These are phyloP conservation scores for Acanthosoma haemorrhoidale DNA, from an alignment of 2,888 invertebrate species.

Conservation along the genomic window DNA sequence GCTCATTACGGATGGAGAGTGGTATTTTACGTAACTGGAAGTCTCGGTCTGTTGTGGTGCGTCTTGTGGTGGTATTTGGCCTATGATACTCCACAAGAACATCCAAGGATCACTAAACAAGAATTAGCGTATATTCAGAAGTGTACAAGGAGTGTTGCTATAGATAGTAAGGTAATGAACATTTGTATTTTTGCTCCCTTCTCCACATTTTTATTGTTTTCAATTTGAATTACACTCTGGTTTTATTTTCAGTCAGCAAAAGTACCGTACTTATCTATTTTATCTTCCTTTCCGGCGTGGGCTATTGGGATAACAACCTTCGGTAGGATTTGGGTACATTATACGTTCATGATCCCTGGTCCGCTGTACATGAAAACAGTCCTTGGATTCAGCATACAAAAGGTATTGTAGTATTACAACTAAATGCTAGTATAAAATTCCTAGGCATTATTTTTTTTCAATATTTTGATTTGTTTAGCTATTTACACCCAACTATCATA, in stretches of 20 bases:
- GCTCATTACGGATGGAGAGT: conserved; percentile 62
- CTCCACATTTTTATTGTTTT: neutral
- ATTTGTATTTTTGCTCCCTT: neutral
- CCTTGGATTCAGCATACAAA: conserved; percentile 61
- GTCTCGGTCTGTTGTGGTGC: conserved; percentile 60
- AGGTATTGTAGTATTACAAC: no score
- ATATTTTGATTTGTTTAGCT: no score
- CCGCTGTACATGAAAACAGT: conserved; percentile 66
- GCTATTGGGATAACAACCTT: conserved; percentile 67
- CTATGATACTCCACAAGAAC: conserved; percentile 61
- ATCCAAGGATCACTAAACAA: conserved; percentile 60
- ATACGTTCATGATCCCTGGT: conserved; percentile 64
- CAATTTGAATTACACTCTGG: conserved; percentile 22
- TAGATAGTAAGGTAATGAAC: conserved; percentile 43
- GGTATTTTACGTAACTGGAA: conserved; percentile 65
- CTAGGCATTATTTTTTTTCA: no score
- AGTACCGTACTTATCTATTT: conserved; percentile 61
- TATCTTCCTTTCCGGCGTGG: conserved; percentile 62
- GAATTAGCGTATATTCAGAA: conserved; percentile 62
- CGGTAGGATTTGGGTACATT: conserved; percentile 70
- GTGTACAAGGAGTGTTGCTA: conserved; percentile 47
- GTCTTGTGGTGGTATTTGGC: conserved; percentile 63
- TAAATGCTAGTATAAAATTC: no score
- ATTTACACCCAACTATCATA: no score
- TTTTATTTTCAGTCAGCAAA: conserved; percentile 45